phyloP scores from a whole-genome alignment of 2,113 vertebrate genomes.

The Mus spicilegus region DNA sequence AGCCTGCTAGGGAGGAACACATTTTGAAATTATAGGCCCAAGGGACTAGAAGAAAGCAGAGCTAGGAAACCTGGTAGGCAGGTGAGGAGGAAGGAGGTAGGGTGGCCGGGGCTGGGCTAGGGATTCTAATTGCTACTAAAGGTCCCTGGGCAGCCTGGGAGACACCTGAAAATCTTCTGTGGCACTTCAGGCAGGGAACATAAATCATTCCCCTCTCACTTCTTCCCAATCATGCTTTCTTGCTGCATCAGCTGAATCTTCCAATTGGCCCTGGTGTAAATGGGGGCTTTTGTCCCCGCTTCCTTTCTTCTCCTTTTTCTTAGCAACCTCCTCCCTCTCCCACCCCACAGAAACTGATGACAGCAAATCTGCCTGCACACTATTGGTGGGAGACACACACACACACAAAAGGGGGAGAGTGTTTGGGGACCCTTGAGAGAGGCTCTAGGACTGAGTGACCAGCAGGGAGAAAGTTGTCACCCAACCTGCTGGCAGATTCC shows the following conservation, averaged over 20 bases:
- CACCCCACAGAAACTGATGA: neutral
- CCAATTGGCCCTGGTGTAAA: slow-evolving; percentile 76
- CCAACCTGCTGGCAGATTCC: neutral
- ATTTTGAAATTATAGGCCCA: neutral
- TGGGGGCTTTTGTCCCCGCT: slow-evolving; percentile 72
- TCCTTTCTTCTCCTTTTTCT: slow-evolving; percentile 18
- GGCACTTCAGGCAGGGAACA: slow-evolving; percentile 82
- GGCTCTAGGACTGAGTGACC: neutral
- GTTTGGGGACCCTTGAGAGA: rapidly evolving
- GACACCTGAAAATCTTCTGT: slow-evolving; percentile 83
- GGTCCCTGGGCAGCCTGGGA: slow-evolving; percentile 80
- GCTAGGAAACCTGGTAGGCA: neutral
- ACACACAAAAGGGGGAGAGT: neutral
- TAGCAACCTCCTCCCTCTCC: neutral
- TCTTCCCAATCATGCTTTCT: slow-evolving; percentile 81
- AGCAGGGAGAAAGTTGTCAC: neutral
- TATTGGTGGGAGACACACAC: neutral
- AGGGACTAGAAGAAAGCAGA: neutral
- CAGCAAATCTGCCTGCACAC: neutral
- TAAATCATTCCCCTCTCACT: slow-evolving; percentile 83
- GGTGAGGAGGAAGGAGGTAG: neutral
- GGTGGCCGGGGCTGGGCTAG: neutral
- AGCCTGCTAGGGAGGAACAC: neutral
- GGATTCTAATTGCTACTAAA: slow-evolving; percentile 83
- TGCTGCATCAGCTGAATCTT: slow-evolving; percentile 85